phyloP scores from a whole-genome alignment of 2,113 vertebrate species.

The Myocastor coypus region DNA sequence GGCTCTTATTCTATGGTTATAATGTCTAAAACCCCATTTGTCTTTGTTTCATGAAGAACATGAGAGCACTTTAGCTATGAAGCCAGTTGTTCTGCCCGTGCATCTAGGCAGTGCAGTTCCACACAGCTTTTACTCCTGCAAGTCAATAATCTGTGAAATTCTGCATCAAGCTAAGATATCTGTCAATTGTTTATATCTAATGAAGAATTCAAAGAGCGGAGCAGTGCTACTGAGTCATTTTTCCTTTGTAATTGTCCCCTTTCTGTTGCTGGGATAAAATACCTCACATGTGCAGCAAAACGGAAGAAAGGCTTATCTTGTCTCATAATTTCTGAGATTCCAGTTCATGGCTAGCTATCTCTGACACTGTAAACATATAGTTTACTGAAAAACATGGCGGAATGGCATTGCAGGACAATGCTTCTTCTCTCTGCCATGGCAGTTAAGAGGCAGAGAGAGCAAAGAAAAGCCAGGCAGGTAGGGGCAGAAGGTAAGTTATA shows the following conservation, averaged over 20 bases:
- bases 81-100: background rate
- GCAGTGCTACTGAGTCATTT: background rate
- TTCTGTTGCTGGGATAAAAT: background rate
- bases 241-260: background rate
- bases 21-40: background rate
- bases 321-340: background rate
- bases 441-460: background rate
- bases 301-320: background rate
- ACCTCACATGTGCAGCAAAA: background rate
- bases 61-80: background rate
- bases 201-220: background rate
- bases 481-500: background rate
- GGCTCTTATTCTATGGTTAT: slow-evolving; percentile 30
- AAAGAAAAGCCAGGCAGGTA: background rate
- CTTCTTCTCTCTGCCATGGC: background rate
- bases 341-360: background rate
- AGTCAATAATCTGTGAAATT: background rate
- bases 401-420: background rate
- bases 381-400: background rate
- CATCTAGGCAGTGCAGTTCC: background rate
- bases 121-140: background rate
- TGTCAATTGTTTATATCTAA: background rate
- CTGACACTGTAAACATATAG: background rate
- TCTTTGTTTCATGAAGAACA: slow-evolving; percentile 56
- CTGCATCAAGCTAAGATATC: background rate